Percentiles rank a stretch among this genome's conserved stretches.
Evolutionary conservation across 2,888 invertebrate genomes (phyloP).

Genomic region (Agapostemon virescens): DNA sequence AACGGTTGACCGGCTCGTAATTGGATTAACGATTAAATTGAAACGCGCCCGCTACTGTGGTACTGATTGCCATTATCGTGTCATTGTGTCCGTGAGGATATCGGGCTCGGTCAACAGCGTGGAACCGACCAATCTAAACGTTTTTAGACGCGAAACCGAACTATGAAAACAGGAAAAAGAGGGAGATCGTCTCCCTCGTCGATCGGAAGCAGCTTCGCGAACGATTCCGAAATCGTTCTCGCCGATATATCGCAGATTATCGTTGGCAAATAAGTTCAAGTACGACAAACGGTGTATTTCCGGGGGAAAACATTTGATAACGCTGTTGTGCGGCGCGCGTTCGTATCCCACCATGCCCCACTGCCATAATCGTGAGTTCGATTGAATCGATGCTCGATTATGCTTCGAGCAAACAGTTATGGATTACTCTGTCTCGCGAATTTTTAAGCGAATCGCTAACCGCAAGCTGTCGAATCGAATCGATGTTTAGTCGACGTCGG

Average conservation of each 20-base stretch:
- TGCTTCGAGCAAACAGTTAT: no score
- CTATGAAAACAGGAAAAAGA: not conserved
- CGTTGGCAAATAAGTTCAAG: slow-evolving; percentile 26
- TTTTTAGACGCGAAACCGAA: not conserved
- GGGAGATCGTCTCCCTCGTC: not conserved
- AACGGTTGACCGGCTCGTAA: slow-evolving; percentile 16
- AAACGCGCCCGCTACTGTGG: slow-evolving; percentile 30
- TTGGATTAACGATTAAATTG: slow-evolving; percentile 41
- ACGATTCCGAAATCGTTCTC: slow-evolving; percentile 34
- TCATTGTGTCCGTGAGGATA: slow-evolving; percentile 27
- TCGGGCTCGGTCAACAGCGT: not conserved
- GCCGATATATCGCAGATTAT: slow-evolving; percentile 53
- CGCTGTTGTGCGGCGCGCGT: slow-evolving; percentile 22
- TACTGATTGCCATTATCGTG: slow-evolving; percentile 48
- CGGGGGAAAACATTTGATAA: slow-evolving; percentile 59
- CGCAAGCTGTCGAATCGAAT: no score
- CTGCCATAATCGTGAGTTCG: slow-evolving; percentile 4
- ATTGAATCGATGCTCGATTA: not conserved
- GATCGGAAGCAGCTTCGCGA: not conserved
- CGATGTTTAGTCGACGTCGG: no score
- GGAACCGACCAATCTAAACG: slow-evolving; percentile 7
- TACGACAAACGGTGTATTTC: slow-evolving; percentile 41
- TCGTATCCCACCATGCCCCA: not conserved
- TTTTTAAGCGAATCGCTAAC: no score
- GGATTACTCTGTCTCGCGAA: no score